phyloP scores from a whole-genome alignment of 2,797 vertebrate genomes.

The Gymnodraco acuticeps region DNA sequence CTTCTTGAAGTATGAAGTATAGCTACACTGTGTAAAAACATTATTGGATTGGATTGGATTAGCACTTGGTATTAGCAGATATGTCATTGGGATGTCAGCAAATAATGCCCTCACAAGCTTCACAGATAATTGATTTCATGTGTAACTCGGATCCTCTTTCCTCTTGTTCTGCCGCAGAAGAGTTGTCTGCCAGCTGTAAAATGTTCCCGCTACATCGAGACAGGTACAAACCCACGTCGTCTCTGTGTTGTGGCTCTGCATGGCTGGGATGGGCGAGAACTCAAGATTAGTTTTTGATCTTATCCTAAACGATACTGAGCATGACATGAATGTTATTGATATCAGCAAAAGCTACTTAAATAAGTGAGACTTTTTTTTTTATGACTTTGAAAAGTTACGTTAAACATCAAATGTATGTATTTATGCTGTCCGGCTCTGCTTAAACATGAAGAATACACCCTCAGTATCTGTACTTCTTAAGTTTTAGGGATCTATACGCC shows the following conservation, averaged over 20 bases:
- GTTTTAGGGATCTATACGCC: constrained; percentile 50
- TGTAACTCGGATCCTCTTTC: constrained; percentile 59
- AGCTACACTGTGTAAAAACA: constrained; percentile 5
- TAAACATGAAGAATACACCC: constrained; percentile 1
- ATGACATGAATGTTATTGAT: constrained; percentile 13
- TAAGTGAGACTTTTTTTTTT: background rate
- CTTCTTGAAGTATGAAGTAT: background rate
- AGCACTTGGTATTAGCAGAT: background rate
- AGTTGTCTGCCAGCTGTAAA: constrained; percentile 74
- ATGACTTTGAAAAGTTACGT: background rate
- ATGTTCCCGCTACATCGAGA: constrained; percentile 84
- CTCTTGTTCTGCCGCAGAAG: constrained; percentile 73
- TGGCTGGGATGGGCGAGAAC: constrained; percentile 61
- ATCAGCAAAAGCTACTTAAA: background rate
- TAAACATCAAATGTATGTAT: background rate
- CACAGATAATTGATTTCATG: constrained; percentile 8
- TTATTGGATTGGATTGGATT: background rate
- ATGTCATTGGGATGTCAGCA: background rate
- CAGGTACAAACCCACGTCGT: constrained; percentile 71
- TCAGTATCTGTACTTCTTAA: constrained; percentile 25
- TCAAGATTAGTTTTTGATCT: constrained; percentile 14
- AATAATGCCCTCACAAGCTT: constrained; percentile 5
- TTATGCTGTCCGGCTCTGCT: constrained; percentile 5
- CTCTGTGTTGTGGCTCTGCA: constrained; percentile 64
- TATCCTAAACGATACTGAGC: constrained; percentile 7